Conservation (phyloP, 2,888 invertebrate genomes). For the Cartodere bifasciata region DNA sequence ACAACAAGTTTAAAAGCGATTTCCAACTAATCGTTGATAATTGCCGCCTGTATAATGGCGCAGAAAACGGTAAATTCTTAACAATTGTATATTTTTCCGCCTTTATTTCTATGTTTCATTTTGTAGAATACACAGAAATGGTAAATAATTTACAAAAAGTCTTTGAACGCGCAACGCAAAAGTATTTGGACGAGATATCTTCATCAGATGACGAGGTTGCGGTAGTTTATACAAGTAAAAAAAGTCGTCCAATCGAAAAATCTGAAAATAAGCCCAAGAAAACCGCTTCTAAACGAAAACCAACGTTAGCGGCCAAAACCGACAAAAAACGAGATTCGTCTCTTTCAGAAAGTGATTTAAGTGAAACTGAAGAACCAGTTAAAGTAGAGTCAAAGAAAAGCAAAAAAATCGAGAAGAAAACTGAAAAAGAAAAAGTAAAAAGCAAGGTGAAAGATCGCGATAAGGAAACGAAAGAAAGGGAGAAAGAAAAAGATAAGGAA, state of each 20-base stretch:
- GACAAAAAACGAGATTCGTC: slow-evolving; percentile 28
- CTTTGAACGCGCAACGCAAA: slow-evolving; percentile 69
- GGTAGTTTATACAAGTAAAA: slow-evolving; percentile 45
- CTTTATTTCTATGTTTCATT: neutral
- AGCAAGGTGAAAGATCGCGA: slow-evolving; percentile 11
- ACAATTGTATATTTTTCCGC: too few species aligned
- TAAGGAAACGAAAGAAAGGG: slow-evolving; percentile 9
- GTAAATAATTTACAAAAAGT: slow-evolving; percentile 70
- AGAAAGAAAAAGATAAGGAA: slow-evolving; percentile 10
- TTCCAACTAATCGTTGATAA: slow-evolving; percentile 88
- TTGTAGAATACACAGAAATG: slow-evolving; percentile 81
- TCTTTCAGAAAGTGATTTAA: slow-evolving; percentile 20
- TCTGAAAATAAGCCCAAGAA: slow-evolving; percentile 11
- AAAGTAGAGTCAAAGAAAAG: slow-evolving; percentile 14
- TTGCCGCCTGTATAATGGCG: slow-evolving; percentile 84
- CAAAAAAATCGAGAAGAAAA: slow-evolving; percentile 13
- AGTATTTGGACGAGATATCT: slow-evolving; percentile 69
- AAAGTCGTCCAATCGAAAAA: slow-evolving; percentile 9
- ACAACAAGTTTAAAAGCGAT: slow-evolving; percentile 73
- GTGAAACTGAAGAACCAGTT: slow-evolving; percentile 7
- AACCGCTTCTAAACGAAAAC: slow-evolving; percentile 24
- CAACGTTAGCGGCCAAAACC: slow-evolving; percentile 26
- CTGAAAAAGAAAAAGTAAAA: slow-evolving; percentile 10
- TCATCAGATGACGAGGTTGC: slow-evolving; percentile 69
- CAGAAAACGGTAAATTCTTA: slow-evolving; percentile 61